Base-by-base conservation (phyloP, 2,888 invertebrate genomes). In the Acanthosepion esculentum region DNA sequence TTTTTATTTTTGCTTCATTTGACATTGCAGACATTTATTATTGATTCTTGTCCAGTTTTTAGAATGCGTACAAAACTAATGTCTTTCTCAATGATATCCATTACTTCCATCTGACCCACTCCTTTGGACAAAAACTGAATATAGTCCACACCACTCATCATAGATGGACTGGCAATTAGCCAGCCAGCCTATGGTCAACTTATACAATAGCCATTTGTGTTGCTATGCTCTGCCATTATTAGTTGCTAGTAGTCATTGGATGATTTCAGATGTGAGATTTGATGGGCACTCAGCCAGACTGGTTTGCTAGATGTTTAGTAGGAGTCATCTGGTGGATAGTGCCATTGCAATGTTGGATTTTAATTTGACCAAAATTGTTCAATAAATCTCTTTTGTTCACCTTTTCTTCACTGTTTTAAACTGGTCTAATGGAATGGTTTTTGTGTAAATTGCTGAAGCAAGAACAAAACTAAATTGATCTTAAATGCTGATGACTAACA, bases 11-110 rank as follows among this genome's bases (percentile, higher is more conserved):
- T 78, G 78, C 78, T 78, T 78, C 78, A n/a, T 8, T n/a, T 78
- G 78, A 78, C n/a, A 78, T 78, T 78, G n/a, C n/a, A 78, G 78
- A 78, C 18, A 78, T n/a, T 78, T 78, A n/a, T 78, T 78, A 78
- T 78, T 78, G 78, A 78, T 78, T 33, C 78, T 78, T 78, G 59
- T 59, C 26, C 23, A 59, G 23, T 59, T 59, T 59, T 59, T 59
- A 78, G 78, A 78, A 78, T 78, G 33, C n/a, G n/a, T 78, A n/a
- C 12, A n/a, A n/a, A 15, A 78, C 78, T 33, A 33, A 23, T 59
- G 26, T 59, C 59, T 59, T 59, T 7, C 59, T 59, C 20, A 20
- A 20, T 78, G 33, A n/a, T 33, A n/a, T 78, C 78, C n/a, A n/a
- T 78, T 12, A 78, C 15, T 33, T 78, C n/a, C 78, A 78, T 33